Evolutionary conservation across 2,113 vertebrate genomes (phyloP).

Genomic region (Sylvilagus bachmani): DNA sequence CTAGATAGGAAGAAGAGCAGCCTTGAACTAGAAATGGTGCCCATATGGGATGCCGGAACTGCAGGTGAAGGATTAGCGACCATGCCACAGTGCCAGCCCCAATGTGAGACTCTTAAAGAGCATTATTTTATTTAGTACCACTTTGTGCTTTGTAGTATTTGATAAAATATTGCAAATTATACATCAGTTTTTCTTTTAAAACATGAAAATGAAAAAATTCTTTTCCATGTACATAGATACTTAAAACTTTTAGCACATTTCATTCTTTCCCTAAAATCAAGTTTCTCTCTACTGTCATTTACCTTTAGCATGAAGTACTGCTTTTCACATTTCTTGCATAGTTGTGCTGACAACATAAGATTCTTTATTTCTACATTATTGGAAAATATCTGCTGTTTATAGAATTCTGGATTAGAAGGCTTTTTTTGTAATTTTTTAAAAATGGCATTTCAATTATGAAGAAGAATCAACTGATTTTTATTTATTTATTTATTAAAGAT

Average conservation of each 20-base stretch:
- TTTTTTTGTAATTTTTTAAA: slow-evolving; percentile 52
- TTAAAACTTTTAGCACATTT: not conserved
- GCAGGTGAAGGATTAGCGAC: too few species aligned
- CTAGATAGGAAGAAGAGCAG: too few species aligned
- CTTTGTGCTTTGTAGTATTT: not conserved
- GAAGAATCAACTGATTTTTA: slow-evolving; percentile 6
- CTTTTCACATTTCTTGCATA: not conserved
- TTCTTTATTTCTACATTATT: slow-evolving; percentile 14
- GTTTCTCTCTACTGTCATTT: not conserved
- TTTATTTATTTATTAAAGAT: too few species aligned
- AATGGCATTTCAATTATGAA: slow-evolving; percentile 12
- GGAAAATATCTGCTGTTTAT: not conserved
- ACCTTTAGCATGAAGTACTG: not conserved
- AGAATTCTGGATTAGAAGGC: not conserved
- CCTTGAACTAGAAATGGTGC: too few species aligned
- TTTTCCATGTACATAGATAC: not conserved
- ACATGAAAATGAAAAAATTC: not conserved
- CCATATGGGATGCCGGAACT: too few species aligned
- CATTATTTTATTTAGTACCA: not conserved
- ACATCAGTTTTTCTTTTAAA: not conserved
- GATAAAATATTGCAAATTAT: not conserved
- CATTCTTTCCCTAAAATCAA: not conserved
- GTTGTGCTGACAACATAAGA: not conserved
- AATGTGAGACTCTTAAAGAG: not conserved
- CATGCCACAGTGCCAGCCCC: too few species aligned